These are phyloP conservation scores for Parthenolecanium corni DNA, from an alignment of 2,888 invertebrate species.

Conservation along the genomic window DNA sequence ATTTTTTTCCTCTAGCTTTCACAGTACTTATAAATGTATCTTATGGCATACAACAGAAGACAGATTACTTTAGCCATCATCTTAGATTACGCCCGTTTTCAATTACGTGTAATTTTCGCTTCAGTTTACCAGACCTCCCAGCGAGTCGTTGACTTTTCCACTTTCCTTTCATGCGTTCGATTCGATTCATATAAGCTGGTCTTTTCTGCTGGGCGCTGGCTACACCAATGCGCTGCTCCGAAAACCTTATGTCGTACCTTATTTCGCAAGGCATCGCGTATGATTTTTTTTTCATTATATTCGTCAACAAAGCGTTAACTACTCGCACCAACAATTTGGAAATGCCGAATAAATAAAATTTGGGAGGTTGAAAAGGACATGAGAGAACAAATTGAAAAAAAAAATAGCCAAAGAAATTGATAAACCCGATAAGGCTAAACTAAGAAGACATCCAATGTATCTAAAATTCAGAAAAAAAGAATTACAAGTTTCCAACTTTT, in stretches of 20 bases:
- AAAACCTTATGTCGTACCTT: background rate
- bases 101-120: constrained; percentile 29
- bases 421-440: too few relatives aligned
- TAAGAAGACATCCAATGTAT: too few relatives aligned
- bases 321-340: too few relatives aligned
- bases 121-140: constrained; percentile 25
- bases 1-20: background rate
- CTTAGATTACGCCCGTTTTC: constrained; percentile 28
- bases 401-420: too few relatives aligned
- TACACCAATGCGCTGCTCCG: too few relatives aligned
- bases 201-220: background rate
- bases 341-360: too few relatives aligned
- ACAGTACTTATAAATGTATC: background rate
- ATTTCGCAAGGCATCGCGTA: background rate
- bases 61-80: constrained; percentile 20
- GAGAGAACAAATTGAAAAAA: too few relatives aligned
- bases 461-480: too few relatives aligned
- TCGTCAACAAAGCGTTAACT: background rate
- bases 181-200: background rate
- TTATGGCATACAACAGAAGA: constrained; percentile 1
- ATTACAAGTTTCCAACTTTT: too few relatives aligned
- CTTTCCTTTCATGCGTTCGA: background rate
- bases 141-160: constrained; percentile 17
- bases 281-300: background rate
- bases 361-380: too few relatives aligned